Evolutionary conservation across 2,113 vertebrate genomes (phyloP).

Genomic region (Alaudala cheleensis): DNA sequence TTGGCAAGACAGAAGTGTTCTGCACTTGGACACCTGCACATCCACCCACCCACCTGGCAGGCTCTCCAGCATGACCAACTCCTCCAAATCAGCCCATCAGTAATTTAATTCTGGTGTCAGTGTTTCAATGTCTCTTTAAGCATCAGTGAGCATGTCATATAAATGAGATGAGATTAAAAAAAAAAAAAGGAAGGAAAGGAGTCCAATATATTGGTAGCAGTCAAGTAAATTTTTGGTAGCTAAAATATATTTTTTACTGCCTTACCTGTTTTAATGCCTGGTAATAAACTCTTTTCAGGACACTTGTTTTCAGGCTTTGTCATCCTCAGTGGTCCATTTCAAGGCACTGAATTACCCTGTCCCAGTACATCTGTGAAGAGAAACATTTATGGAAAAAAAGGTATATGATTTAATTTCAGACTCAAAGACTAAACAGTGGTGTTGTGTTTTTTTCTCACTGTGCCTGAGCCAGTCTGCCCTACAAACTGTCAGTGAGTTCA

Average conservation of each 20-base stretch:
- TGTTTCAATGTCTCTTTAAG: neutral
- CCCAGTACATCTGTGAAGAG: neutral
- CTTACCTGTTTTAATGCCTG: neutral
- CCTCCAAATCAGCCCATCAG: neutral
- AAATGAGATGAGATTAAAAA: neutral
- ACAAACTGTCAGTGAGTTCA: conserved; percentile 21
- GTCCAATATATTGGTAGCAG: neutral
- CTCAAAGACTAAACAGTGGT: neutral
- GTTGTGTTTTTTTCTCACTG: neutral
- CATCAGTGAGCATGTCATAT: neutral
- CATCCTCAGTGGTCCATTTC: neutral
- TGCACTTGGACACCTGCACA: neutral
- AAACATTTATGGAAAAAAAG: neutral
- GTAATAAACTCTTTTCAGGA: neutral
- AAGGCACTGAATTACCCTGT: neutral
- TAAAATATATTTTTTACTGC: neutral
- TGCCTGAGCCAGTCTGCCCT: neutral
- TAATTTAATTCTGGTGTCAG: neutral
- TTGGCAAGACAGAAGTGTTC: neutral
- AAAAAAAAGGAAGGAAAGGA: neutral
- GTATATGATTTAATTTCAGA: neutral
- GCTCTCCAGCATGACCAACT: neutral
- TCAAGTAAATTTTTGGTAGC: neutral
- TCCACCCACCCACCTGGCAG: neutral
- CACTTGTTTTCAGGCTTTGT: neutral